Base-by-base conservation (phyloP, 2,797 vertebrate genomes). In the Liparis tanakae region DNA sequence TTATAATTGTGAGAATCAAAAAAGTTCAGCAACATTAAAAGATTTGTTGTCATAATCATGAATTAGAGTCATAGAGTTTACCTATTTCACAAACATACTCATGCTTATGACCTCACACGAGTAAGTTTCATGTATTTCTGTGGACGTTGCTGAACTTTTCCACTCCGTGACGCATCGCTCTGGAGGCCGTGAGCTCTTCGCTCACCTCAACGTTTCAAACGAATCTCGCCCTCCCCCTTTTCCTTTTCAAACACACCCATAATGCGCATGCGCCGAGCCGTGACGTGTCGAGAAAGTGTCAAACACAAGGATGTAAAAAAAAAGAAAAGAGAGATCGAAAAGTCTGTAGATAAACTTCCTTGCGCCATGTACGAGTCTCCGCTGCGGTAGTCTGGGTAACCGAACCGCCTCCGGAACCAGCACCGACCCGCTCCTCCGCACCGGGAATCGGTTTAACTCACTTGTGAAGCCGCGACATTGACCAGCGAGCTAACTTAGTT, bases 201-300 rank as follows among this genome's bases (percentile, higher is more conserved):
- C n/a, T 18, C 36, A 7, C 22, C 34, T 48, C 22, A 50, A 43
- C 30, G 5, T 41, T 72, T 76, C 54, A 69, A 78, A 76, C 4
- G 0, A n/a, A n/a, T 30, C 10, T 2, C 15, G 0, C 14, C 41
- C 33, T 39, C 18, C 17, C 48, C 43, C 43, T 55, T 72, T 72
- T 56, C 63, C n/a, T n/a, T 72, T 59, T 70, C 30, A 80, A 88
- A 71, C 37, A 0, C 1, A 0, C 6, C 22, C 0, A 0, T 1
- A 62, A 0, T 84, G 81, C 90, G 90, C 91, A 87, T 87, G 92
- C 89, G 91, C 69, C 0, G 0, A 1, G 9, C 3, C 0, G 58
- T 92, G 91, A 92, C 90, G 91, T 72, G 85, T 87, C 82, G 60
- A 53, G 6, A 70, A 62, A 66, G 84, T 85, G 91, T 93, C 91